These are phyloP conservation scores for Macrobrachium rosenbergii DNA, from an alignment of 1,140 invertebrate genomes.

Conservation along the genomic window DNA sequence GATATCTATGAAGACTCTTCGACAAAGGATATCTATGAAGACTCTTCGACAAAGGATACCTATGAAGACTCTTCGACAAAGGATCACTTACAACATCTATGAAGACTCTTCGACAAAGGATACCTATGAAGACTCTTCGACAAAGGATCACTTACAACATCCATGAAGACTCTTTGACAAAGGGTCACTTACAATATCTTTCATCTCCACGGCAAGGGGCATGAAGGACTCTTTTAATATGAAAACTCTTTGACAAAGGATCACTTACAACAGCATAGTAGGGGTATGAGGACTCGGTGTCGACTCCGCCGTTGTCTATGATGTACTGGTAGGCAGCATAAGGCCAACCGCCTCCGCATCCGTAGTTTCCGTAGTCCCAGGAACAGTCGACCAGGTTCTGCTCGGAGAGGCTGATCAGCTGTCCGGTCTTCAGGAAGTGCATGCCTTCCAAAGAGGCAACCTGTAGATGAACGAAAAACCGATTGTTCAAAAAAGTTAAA, in stretches of 20 bases:
- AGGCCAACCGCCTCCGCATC: constrained; percentile 80
- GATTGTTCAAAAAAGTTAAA: not conserved
- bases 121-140: too few species aligned
- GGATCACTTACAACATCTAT: too few species aligned
- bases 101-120: too few species aligned
- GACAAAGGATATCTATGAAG: too few species aligned
- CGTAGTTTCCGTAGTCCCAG: constrained; percentile 73
- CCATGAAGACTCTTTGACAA: too few species aligned
- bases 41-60: too few species aligned
- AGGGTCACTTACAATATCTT: too few species aligned
- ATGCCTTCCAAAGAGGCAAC: constrained; percentile 96
- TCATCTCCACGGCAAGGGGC: too few species aligned
- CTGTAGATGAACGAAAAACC: not conserved
- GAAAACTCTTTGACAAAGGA: constrained; percentile 6
- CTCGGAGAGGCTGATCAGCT: constrained; percentile 71
- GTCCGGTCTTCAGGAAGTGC: constrained; percentile 83
- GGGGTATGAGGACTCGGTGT: constrained; percentile 92
- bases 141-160: too few species aligned
- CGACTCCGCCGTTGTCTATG: constrained; percentile 82
- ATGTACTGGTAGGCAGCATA: constrained; percentile 79
- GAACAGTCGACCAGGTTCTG: constrained; percentile 78
- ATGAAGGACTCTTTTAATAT: too few species aligned
- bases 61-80: too few species aligned
- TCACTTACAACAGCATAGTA: constrained; percentile 79
- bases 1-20: too few species aligned